Conservation (phyloP, 2,797 vertebrate species). For the Manis pentadactyla region DNA sequence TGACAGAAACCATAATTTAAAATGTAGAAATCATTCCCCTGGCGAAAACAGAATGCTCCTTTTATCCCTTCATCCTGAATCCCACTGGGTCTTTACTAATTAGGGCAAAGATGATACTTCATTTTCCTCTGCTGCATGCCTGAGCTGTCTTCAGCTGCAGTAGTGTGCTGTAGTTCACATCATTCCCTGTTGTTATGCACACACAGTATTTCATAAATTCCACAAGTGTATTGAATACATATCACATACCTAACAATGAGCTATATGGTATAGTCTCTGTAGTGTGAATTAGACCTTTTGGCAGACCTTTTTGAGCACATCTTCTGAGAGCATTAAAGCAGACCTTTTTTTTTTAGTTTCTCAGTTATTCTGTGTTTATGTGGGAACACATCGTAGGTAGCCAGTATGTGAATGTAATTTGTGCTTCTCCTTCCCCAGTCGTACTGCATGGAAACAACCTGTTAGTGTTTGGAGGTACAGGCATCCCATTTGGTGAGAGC, state of each 20-base stretch:
- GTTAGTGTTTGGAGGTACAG: constrained; percentile 97
- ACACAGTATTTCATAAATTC: background rate
- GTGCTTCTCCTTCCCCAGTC: constrained; percentile 86
- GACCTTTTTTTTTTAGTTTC: background rate
- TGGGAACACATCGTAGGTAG: background rate
- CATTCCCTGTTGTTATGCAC: background rate
- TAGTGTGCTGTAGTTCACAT: background rate
- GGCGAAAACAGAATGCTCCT: background rate
- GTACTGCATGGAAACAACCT: constrained; percentile 98
- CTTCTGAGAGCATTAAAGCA: background rate
- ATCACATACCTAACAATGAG: background rate
- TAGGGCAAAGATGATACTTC: background rate
- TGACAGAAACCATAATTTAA: constrained; percentile 44
- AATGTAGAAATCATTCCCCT: constrained; percentile 33
- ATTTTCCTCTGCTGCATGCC: background rate
- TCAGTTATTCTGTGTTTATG: background rate
- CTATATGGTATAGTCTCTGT: background rate
- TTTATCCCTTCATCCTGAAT: background rate
- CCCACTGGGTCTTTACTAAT: background rate
- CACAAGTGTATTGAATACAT: background rate
- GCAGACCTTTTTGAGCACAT: background rate
- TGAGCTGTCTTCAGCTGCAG: background rate
- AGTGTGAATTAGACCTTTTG: background rate
- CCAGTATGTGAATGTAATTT: background rate
- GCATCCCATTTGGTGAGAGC: constrained; percentile 98